Percentiles rank a stretch among this genome's conserved stretches.
These are phyloP conservation scores for Oreotrochilus melanogaster DNA, from an alignment of 2,113 vertebrate species.

Conservation along the genomic window DNA sequence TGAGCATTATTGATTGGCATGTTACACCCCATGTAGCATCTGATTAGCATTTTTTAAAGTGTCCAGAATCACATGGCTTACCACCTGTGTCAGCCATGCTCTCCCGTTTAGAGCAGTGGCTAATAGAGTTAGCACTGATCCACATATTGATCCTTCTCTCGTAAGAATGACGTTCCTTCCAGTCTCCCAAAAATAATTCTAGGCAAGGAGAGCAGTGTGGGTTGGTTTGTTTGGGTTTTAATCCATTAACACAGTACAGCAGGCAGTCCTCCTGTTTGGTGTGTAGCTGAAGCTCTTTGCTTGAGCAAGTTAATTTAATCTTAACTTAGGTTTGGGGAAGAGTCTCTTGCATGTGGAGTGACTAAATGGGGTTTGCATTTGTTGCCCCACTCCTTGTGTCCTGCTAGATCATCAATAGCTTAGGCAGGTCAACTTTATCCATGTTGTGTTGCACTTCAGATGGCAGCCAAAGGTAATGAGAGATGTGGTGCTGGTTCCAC, in stretches of 20 bases:
- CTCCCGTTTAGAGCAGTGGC: conserved; percentile 30
- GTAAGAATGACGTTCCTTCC: conserved; percentile 38
- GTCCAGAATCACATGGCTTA: conserved; percentile 68
- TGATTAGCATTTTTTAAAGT: conserved; percentile 73
- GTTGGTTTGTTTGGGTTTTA: background rate
- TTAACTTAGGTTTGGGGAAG: background rate
- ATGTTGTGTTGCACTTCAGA: background rate
- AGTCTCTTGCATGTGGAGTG: background rate
- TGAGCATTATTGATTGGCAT: conserved; percentile 61
- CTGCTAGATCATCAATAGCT: background rate
- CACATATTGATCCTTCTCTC: conserved; percentile 47
- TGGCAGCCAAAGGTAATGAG: background rate
- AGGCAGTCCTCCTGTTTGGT: background rate
- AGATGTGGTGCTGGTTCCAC: background rate
- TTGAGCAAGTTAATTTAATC: conserved; percentile 19
- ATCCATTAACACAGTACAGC: conserved; percentile 33
- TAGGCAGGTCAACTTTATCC: background rate
- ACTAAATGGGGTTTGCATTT: background rate
- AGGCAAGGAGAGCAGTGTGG: background rate
- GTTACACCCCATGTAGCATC: conserved; percentile 44
- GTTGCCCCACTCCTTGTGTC: background rate
- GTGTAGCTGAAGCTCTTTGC: background rate
- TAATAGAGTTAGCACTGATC: conserved; percentile 68
- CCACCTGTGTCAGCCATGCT: conserved; percentile 59
- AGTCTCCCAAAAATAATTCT: conserved; percentile 64